Evolutionary conservation across 1,140 invertebrate species (phyloP).

Genomic region (Megalopta genalis): DNA sequence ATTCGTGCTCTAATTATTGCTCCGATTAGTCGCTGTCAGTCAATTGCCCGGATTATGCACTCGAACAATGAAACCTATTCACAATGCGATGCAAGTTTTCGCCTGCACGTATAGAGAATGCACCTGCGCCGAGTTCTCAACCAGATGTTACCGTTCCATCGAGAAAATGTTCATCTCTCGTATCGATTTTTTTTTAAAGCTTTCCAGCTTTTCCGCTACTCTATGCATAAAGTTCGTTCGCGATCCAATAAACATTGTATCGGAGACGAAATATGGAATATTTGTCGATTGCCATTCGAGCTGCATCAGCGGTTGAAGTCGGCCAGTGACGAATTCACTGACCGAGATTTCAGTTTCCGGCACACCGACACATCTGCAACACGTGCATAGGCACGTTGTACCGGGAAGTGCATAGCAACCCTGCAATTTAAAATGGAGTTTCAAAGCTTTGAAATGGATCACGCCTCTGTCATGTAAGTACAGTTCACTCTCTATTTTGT

Average conservation of each 20-base stretch:
- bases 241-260: not conserved
- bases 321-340: not conserved
- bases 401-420: not conserved
- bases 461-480: not conserved
- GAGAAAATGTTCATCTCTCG: too few relatives aligned
- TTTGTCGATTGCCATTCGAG: not conserved
- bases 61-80: too few relatives aligned
- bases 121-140: too few relatives aligned
- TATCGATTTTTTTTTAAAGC: not conserved
- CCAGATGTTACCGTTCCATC: too few relatives aligned
- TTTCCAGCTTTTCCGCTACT: not conserved
- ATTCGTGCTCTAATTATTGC: too few relatives aligned
- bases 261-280: not conserved
- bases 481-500: not conserved
- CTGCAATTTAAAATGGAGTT: slow-evolving; percentile 10
- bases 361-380: too few relatives aligned
- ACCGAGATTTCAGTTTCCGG: slow-evolving; percentile 13
- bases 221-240: not conserved
- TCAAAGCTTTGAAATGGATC: not conserved
- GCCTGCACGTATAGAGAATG: too few relatives aligned
- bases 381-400: too few relatives aligned
- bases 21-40: too few relatives aligned
- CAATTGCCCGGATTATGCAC: too few relatives aligned
- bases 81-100: too few relatives aligned
- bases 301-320: not conserved